Conservation (phyloP, 2,113 vertebrate genomes). For the Silurus meridionalis region DNA sequence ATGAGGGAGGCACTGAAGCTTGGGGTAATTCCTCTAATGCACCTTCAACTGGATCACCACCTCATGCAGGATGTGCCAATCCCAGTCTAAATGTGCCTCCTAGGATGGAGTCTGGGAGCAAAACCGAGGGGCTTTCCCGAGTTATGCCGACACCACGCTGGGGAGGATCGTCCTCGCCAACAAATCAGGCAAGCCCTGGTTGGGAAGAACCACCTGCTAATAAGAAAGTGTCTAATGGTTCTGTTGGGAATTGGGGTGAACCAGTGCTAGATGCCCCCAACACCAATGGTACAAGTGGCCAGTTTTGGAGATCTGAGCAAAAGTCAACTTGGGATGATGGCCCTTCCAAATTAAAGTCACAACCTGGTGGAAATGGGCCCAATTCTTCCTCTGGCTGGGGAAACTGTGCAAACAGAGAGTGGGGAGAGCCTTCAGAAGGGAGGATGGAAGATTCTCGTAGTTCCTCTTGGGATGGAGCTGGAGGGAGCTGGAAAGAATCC, state of each 20-base stretch:
- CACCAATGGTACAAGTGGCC: conserved; percentile 80
- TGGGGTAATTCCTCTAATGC: conserved; percentile 76
- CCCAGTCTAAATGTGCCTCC: conserved; percentile 68
- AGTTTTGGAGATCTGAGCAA: conserved; percentile 90
- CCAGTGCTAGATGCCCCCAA: conserved; percentile 73
- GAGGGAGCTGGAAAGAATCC: conserved; percentile 82
- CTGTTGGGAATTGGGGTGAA: conserved; percentile 86
- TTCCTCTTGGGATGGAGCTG: conserved; percentile 84
- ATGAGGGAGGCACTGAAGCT: conserved; percentile 83
- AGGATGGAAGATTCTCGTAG: conserved; percentile 69
- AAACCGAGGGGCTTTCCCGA: conserved; percentile 82
- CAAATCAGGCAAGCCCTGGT: conserved; percentile 67
- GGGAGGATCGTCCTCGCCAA: conserved; percentile 81
- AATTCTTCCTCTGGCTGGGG: conserved; percentile 86
- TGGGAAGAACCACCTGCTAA: conserved; percentile 81
- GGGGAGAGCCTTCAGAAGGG: conserved; percentile 67
- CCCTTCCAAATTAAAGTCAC: conserved; percentile 79
- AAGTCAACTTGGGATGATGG: conserved; percentile 90
- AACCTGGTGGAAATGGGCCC: conserved; percentile 87
- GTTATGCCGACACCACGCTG: conserved; percentile 87
- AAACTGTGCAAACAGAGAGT: conserved; percentile 76
- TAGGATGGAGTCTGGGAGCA: conserved; percentile 86
- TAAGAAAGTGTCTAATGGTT: conserved; percentile 83
- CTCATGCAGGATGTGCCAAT: conserved; percentile 61
- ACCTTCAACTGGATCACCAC: conserved; percentile 55